Percentiles rank a stretch among this genome's conserved stretches.
phyloP scores from a whole-genome alignment of 2,888 invertebrate species.

The Caenorhabditis angaria region DNA sequence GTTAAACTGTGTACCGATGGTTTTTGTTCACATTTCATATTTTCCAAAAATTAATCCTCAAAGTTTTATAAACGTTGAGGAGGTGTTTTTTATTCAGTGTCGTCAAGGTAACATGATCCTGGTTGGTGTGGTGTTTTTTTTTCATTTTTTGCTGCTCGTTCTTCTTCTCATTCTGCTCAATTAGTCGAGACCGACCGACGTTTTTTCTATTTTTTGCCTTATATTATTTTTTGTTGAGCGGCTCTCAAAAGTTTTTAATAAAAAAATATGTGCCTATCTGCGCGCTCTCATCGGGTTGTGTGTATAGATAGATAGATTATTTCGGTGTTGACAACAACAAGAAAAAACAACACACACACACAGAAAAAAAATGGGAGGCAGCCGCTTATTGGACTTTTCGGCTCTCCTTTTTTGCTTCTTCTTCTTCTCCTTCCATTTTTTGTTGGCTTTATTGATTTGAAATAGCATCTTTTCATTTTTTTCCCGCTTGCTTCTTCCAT shows the following conservation, averaged over 20 bases:
- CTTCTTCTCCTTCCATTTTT: constrained; percentile 13
- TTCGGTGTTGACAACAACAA: constrained; percentile 4
- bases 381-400: constrained; percentile 36
- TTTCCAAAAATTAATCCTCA: too few species aligned
- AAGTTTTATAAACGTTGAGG: constrained; percentile 19
- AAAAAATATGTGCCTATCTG: constrained; percentile 14
- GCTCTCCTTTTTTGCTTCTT: constrained; percentile 19
- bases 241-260: constrained; percentile 37
- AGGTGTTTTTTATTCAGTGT: constrained; percentile 27
- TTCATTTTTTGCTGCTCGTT: constrained; percentile 19
- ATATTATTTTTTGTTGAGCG: constrained; percentile 27
- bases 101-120: constrained; percentile 9
- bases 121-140: constrained; percentile 19
- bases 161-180: constrained; percentile 14
- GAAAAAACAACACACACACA: constrained; percentile 23
- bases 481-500: neutral
- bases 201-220: constrained; percentile 25
- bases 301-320: neutral
- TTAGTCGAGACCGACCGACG: neutral
- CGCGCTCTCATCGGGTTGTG: neutral
- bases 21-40: too few species aligned
- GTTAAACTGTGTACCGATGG: too few species aligned
- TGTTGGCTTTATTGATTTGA: constrained; percentile 16
- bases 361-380: constrained; percentile 16
- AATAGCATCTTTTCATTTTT: constrained; percentile 2